These are phyloP conservation scores for Protomyctophum bolini DNA, from an alignment of 2,113 vertebrate genomes.

Conservation along the genomic window DNA sequence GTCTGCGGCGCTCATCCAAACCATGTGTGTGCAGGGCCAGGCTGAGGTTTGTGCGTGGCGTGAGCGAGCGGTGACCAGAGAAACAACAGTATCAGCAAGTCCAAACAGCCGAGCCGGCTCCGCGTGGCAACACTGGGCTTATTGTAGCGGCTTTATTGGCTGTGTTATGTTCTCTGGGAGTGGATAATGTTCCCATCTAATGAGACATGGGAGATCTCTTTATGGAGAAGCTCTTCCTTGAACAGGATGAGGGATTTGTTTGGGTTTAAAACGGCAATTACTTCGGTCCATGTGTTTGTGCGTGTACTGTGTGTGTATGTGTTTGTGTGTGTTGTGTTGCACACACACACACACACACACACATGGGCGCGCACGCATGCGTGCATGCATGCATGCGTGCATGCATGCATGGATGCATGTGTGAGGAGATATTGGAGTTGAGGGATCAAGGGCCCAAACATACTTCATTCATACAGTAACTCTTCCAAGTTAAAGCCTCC, in stretches of 20 bases:
- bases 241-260: constrained; percentile 58
- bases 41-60: constrained; percentile 36
- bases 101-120: constrained; percentile 43
- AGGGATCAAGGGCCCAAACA: too few relatives aligned
- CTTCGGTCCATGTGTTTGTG: not conserved
- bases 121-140: constrained; percentile 38
- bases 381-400: not conserved
- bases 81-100: constrained; percentile 49
- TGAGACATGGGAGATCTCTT: constrained; percentile 62
- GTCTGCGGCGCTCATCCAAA: constrained; percentile 58
- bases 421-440: too few relatives aligned
- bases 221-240: constrained; percentile 59
- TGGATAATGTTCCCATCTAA: constrained; percentile 61
- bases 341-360: constrained; percentile 1
- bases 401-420: too few relatives aligned
- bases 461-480: too few relatives aligned
- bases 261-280: constrained; percentile 51
- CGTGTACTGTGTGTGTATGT: constrained; percentile 11
- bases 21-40: constrained; percentile 51
- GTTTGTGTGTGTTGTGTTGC: constrained; percentile 24
- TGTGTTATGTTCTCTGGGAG: constrained; percentile 24
- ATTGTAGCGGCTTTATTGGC: constrained; percentile 32
- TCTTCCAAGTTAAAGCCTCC: too few relatives aligned
- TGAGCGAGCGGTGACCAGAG: constrained; percentile 8
- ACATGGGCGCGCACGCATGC: constrained; percentile 5